These are phyloP conservation scores for Andrena chrysosceles DNA, from an alignment of 2,888 invertebrate genomes.

Conservation along the genomic window DNA sequence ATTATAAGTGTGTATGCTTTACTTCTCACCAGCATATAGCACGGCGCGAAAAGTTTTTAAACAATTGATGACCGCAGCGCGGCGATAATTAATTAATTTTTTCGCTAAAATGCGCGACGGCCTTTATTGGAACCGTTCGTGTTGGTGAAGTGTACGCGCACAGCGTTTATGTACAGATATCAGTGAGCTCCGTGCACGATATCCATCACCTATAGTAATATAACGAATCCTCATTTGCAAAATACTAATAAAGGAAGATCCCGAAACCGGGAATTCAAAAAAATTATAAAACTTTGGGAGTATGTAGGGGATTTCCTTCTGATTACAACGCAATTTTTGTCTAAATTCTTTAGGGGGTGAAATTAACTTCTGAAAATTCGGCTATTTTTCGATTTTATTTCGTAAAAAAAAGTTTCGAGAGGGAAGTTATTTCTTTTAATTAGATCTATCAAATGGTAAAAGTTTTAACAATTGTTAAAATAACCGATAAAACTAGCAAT, in stretches of 20 bases:
- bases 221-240: background rate
- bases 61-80: too few species aligned
- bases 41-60: background rate
- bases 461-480: too few species aligned
- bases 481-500: too few species aligned
- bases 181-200: background rate
- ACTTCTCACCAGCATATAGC: background rate
- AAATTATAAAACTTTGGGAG: background rate
- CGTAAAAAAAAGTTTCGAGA: too few species aligned
- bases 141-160: background rate
- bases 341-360: too few species aligned
- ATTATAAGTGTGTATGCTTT: slow-evolving; percentile 13
- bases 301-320: too few species aligned
- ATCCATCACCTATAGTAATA: background rate
- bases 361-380: too few species aligned
- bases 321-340: too few species aligned
- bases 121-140: background rate
- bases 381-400: too few species aligned
- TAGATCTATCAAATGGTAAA: too few species aligned
- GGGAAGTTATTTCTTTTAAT: too few species aligned
- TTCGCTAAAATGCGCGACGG: too few species aligned
- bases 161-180: background rate
- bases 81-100: background rate
- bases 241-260: background rate
- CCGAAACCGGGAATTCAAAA: background rate